Evolutionary conservation across 1,140 invertebrate species (phyloP), one percentile per base, ranked within the genome.

Genomic region (Rhynchophorus ferrugineus): DNA sequence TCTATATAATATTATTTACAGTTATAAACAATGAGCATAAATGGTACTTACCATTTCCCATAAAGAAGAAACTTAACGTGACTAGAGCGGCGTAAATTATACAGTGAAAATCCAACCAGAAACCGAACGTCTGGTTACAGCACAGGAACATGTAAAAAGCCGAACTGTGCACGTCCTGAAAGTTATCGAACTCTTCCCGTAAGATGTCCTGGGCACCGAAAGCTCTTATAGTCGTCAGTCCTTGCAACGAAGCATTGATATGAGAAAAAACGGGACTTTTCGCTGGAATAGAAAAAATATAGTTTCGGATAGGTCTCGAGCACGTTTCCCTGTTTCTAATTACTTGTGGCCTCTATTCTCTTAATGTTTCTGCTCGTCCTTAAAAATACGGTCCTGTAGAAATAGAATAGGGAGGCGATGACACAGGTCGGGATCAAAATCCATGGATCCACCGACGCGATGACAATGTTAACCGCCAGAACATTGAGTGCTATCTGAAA

Each of bases 171-270:
- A 81, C 53, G 65, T 85, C 79, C 24, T 63, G 58, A 45, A 62
- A 61, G 11, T 64, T 55, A 39, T 74, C 70, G 43, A 72, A 74
- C 41, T 71, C 66, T 8, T 60, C 56, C 1, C 57, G 65, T 1
- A 71, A 39, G 14, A 85, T 81, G 52, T 82, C 75, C 67, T 94
- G 80, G 0, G 84, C 84, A 17, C 77, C 75, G 60, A 88, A 92
- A 0, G 93, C 89, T 57, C 94, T 76, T 44, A 98, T 92, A 0
- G 92, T 95, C 1, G 87, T 79, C 20, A 98, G 73, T 5, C 94
- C 94, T 69, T 89, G 86, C 1, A 96, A 71, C 0, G 91, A 87
- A 13, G 90, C 84, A 67, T 86, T 91, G 37, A 98, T 73, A 66
- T 95, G 91, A 8, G 87, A 83, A 71, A 89, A 92, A 5, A 95